Base-by-base conservation (phyloP, 1,140 invertebrate species). In the Solenopsis fugax region DNA sequence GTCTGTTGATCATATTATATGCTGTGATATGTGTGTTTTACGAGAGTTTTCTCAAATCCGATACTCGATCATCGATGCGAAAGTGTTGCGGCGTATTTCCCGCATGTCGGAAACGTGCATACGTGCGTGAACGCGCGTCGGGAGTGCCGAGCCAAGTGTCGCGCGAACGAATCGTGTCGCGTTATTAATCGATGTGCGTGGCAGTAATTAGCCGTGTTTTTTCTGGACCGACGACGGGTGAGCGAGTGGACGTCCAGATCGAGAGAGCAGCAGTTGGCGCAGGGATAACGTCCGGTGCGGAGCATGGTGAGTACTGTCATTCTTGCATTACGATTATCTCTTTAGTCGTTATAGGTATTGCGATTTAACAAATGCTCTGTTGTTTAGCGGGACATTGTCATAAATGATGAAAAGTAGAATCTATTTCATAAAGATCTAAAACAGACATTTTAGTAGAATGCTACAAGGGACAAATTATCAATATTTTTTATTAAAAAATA, bases 131-230 rank as follows among this genome's bases (percentile, higher is more conserved):
- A 80, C 4, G 48, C 13, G 58, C 56, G 73, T 77, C 45, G 62
- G 60, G 29, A 54, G 77, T 80, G 60, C 34, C 77, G 64, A 81
- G 65, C 41, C n/a, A 81, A 81, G 34, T 81, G 64, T 12, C 21
- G 21, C 5, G 37, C 50, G 37, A 52, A 45, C 52, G n/a, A 56
- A 56, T 56, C 54, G 37, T 24, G 54, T 45, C 21, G 37, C 48
- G 48, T 80, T 80, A 80, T 69, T 80, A 80, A 80, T 80, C 37
- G 50, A 71, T 56, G 24, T 81, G 16, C 50, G 16, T 37, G 37
- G 67, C 52, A n/a, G 18, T 81, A 60, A 81, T 81, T 81, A 81
- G 50, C 34, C 29, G 34, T 48, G 50, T 69, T 52, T 56, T 67
- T 81, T 71, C 34, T 29, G 21, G 9, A 41, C 54, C 64, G 78